A percentile compares a stretch with the other conserved stretches of the same genome.
phyloP scores from a whole-genome alignment of 53 echinoderm and acorn worm species.

The Patiria pectinifera region DNA sequence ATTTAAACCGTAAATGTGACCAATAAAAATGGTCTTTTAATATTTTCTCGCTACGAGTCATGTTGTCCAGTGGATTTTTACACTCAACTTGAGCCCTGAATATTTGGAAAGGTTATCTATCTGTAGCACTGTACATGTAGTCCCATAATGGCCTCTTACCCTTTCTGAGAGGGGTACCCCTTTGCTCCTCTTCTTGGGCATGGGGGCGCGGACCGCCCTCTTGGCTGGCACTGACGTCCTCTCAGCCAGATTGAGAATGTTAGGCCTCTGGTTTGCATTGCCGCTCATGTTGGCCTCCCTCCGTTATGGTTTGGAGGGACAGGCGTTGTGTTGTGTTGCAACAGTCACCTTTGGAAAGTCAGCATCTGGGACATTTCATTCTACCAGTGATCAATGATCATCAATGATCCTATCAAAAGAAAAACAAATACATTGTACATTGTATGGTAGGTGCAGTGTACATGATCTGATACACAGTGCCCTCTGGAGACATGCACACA shows the following conservation, averaged over 20 bases:
- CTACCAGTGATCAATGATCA: background rate
- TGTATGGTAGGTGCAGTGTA: background rate
- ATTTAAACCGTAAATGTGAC: too few relatives aligned
- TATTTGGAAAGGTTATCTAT: too few relatives aligned
- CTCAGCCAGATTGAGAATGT: slow-evolving; percentile 61
- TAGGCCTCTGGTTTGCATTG: slow-evolving; percentile 57
- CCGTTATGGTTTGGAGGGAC: background rate
- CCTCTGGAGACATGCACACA: too few relatives aligned
- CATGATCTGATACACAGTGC: too few relatives aligned
- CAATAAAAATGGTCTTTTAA: too few relatives aligned
- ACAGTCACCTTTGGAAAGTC: background rate
- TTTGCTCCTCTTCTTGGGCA: slow-evolving; percentile 79
- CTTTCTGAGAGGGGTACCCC: slow-evolving; percentile 75
- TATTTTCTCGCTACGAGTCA: too few relatives aligned
- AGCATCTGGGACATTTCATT: background rate
- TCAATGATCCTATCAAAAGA: background rate
- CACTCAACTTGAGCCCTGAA: too few relatives aligned
- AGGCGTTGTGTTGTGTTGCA: background rate
- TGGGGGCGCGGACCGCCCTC: slow-evolving; percentile 60
- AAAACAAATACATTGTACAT: background rate
- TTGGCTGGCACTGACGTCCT: slow-evolving; percentile 22
- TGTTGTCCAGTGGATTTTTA: too few relatives aligned
- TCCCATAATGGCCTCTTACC: slow-evolving; percentile 41
- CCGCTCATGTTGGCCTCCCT: slow-evolving; percentile 34
- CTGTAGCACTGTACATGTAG: background rate